A percentile compares a stretch with the other conserved stretches of the same genome.
Evolutionary conservation across 1,140 invertebrate species (phyloP).

Genomic region (Bradysia coprophila): DNA sequence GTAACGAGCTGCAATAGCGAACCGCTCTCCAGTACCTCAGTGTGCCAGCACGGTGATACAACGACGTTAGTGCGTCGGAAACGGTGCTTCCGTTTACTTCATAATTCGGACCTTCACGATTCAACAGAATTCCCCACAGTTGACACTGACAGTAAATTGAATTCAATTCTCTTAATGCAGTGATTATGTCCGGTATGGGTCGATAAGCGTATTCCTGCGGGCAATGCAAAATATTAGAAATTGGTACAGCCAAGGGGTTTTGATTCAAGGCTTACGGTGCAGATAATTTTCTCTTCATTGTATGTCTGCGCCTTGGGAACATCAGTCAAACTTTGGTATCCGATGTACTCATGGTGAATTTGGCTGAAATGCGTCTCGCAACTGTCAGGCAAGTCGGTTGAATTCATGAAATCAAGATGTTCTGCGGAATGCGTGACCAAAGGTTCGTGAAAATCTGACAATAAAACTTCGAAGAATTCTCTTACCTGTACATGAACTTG

Average conservation of each 20-base stretch:
- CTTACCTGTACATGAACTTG: constrained; percentile 84
- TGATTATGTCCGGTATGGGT: constrained; percentile 52
- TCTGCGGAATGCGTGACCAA: too few species aligned
- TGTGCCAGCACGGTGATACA: constrained; percentile 77
- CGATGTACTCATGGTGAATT: constrained; percentile 79
- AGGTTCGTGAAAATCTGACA: constrained; percentile 6
- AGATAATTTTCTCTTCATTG: constrained; percentile 39
- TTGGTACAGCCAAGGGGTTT: not conserved
- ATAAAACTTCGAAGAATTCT: too few species aligned
- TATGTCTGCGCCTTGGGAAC: constrained; percentile 69
- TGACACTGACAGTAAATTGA: constrained; percentile 66
- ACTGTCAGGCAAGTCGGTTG: constrained; percentile 45
- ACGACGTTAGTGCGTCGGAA: constrained; percentile 46
- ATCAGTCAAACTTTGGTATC: constrained; percentile 93
- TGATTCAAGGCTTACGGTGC: constrained; percentile 28
- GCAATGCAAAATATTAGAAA: constrained; percentile 5
- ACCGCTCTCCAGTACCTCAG: constrained; percentile 86
- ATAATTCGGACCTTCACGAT: constrained; percentile 66
- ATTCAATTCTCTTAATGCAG: constrained; percentile 43
- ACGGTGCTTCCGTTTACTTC: constrained; percentile 42
- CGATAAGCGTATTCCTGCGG: constrained; percentile 31
- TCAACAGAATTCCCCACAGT: constrained; percentile 66
- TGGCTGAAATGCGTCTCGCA: constrained; percentile 64
- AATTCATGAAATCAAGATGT: constrained; percentile 90
- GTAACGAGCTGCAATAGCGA: constrained; percentile 79